A percentile compares a stretch with the other conserved stretches of the same genome.
Conservation (phyloP, 2,797 vertebrate genomes). For the Labeo calbasu region DNA sequence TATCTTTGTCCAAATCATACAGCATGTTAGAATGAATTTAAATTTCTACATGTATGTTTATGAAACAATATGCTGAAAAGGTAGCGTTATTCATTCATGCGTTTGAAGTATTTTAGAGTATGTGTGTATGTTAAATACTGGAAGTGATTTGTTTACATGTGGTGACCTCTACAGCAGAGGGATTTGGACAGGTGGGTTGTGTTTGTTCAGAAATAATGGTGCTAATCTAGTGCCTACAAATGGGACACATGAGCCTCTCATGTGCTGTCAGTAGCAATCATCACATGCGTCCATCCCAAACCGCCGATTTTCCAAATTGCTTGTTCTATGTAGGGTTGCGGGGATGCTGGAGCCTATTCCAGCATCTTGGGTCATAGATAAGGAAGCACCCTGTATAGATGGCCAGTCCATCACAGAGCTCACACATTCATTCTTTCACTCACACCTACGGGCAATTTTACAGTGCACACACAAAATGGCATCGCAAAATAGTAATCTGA, state of each 20-base stretch:
- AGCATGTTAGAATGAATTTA: neutral
- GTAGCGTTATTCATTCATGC: neutral
- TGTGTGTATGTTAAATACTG: conserved; percentile 9
- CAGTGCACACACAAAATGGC: neutral
- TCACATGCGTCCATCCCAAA: conserved; percentile 13
- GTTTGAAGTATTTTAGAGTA: neutral
- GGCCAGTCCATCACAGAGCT: neutral
- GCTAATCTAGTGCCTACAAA: conserved; percentile 74
- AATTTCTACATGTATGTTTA: neutral
- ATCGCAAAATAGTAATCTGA: neutral
- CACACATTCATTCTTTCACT: neutral
- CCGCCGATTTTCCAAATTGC: neutral
- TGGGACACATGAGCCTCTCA: conserved; percentile 70
- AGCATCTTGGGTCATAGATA: neutral
- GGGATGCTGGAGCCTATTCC: neutral
- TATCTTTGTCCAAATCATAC: conserved; percentile 8
- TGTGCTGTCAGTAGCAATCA: conserved; percentile 74
- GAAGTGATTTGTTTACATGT: conserved; percentile 55
- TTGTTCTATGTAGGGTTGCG: neutral
- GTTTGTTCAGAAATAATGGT: conserved; percentile 82
- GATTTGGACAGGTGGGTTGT: conserved; percentile 82
- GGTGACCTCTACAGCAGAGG: conserved; percentile 80
- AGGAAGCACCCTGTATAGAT: neutral
- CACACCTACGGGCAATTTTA: neutral
- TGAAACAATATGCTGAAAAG: neutral